Percentiles rank a stretch among this genome's conserved stretches.
These are phyloP conservation scores for Mus spicilegus DNA, from an alignment of 2,113 vertebrate genomes.

Conservation along the genomic window DNA sequence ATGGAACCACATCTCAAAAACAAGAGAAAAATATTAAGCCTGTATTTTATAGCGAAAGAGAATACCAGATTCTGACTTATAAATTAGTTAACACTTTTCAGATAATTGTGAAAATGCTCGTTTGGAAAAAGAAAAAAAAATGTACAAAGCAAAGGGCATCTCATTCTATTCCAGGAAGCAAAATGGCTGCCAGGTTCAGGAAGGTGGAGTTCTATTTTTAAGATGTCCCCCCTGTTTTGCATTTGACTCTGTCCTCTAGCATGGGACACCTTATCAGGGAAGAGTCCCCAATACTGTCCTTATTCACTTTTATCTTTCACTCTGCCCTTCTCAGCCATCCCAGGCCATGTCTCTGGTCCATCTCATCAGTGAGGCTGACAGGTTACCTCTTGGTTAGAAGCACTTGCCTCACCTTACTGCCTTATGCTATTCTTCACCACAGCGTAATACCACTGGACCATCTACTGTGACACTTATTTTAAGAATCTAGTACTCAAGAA, in stretches of 20 bases:
- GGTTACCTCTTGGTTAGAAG: background rate
- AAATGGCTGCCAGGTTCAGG: background rate
- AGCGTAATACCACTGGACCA: background rate
- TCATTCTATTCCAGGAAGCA: background rate
- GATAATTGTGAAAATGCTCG: background rate
- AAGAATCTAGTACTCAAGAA: background rate
- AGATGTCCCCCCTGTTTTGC: background rate
- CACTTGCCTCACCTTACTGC: background rate
- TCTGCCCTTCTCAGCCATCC: background rate
- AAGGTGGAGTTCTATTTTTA: slow-evolving; percentile 26
- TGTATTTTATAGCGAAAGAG: background rate
- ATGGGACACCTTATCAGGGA: background rate
- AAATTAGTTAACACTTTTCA: background rate
- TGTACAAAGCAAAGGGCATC: slow-evolving; percentile 17
- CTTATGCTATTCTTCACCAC: background rate
- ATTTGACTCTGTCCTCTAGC: background rate
- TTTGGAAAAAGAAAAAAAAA: background rate
- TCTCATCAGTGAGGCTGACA: background rate
- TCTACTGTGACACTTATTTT: background rate
- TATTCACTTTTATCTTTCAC: background rate
- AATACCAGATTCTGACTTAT: background rate
- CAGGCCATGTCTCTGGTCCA: background rate
- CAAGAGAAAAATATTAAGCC: background rate
- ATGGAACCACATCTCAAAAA: background rate
- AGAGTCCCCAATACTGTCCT: background rate